Evolutionary conservation across 2,888 invertebrate species (phyloP), one percentile per base, ranked within the genome.

Genomic region (Campaea margaritaria): DNA sequence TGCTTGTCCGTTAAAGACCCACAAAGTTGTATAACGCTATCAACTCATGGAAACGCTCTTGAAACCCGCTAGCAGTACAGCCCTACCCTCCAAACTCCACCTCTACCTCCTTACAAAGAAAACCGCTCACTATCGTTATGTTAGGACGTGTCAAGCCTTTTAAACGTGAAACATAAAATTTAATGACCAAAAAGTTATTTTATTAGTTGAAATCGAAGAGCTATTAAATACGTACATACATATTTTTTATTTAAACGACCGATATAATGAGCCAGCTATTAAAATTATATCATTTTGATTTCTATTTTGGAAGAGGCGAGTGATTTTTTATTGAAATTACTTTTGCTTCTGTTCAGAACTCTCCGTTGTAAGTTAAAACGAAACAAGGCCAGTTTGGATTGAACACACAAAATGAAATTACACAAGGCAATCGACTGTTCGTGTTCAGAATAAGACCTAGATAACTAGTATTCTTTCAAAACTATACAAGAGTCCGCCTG

Each of bases 131-230:
- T 64, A 72, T 75, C 72, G 72, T 70, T 75, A 47, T 56, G 78
- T 75, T 73, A 74, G 72, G 54, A 78, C 80, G 81, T 83, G 82
- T 79, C 76, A 71, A 78, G 77, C 74, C 74, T 75, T 75, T 72
- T 72, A 80, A 84, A 78, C 68, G 71, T 64, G 58, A 59, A 69
- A 74, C 73, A 68, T 76, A 73, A 76, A 72, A 69, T 78, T 78
- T 78, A 72, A 80, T 74, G 71, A 71, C 62, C 68, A 63, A 70
- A 70, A 73, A 65, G 63, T 72, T 72, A n/a, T 72, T 77, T 79
- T 75, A 72, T 73, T 68, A 67, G 62, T 64, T 54, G 52, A 64
- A 62, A 72, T 69, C 64, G 61, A 66, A 66, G 34, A 48, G 39
- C 63, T 56, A 66, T 69, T 66, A 66, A 63, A 63, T 65, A 61